These are phyloP conservation scores for Notechis scutatus DNA, from an alignment of 2,113 vertebrate species.

Conservation along the genomic window DNA sequence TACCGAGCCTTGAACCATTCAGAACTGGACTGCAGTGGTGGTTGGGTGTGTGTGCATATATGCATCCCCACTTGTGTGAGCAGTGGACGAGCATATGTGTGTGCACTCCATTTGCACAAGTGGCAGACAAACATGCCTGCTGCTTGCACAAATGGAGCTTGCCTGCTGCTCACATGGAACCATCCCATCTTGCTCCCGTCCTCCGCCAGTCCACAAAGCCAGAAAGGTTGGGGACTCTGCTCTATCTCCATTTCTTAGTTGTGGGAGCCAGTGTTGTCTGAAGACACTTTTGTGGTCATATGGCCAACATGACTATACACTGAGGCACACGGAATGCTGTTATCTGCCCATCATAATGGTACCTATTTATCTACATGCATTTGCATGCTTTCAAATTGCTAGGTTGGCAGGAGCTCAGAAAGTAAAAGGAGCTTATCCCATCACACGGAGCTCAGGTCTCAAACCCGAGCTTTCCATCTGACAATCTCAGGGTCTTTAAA, in stretches of 20 bases:
- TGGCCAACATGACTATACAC: neutral
- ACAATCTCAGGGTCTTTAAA: no score
- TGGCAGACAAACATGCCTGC: no score
- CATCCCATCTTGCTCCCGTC: neutral
- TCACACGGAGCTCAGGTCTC: no score
- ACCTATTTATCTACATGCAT: neutral
- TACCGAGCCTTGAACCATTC: neutral
- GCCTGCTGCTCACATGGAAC: neutral
- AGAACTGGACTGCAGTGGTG: neutral
- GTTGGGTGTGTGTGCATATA: no score
- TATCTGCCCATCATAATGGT: neutral
- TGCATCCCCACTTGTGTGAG: no score
- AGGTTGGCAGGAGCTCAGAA: no score
- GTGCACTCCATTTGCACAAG: no score
- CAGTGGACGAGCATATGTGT: no score
- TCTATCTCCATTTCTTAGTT: neutral
- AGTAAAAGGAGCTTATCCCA: no score
- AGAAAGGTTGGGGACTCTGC: neutral
- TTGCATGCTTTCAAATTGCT: neutral
- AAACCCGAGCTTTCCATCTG: no score
- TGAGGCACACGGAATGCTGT: neutral
- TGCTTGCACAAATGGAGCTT: neutral
- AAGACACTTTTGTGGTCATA: neutral
- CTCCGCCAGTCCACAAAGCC: neutral
- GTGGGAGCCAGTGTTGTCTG: neutral